Conservation (phyloP, 1,140 invertebrate species). For the Lasioglossum albipes region DNA sequence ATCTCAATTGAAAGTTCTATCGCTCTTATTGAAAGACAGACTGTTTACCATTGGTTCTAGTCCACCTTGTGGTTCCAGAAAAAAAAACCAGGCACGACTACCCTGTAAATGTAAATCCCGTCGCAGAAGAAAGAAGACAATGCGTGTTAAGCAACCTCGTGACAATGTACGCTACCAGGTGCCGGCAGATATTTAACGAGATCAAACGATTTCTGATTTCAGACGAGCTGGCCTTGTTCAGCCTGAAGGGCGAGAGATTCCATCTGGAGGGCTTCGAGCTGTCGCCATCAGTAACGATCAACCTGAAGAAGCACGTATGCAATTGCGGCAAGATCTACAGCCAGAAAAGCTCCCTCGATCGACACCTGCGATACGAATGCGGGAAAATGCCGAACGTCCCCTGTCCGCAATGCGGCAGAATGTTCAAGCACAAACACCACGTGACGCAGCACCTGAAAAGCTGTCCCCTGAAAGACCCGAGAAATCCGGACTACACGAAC, state of each 20-base stretch:
- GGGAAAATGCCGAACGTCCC: slow-evolving; percentile 46
- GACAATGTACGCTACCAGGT: neutral
- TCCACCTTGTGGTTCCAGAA: too few relatives aligned
- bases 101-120: neutral
- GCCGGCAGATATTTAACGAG: slow-evolving; percentile 5
- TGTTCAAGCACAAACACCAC: slow-evolving; percentile 75
- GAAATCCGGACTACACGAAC: neutral
- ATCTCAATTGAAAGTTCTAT: too few relatives aligned
- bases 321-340: slow-evolving; percentile 48
- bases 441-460: slow-evolving; percentile 79
- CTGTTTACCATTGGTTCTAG: too few relatives aligned
- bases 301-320: slow-evolving; percentile 39
- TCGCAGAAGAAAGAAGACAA: slow-evolving; percentile 15
- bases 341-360: slow-evolving; percentile 48
- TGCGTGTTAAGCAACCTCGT: neutral
- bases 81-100: neutral
- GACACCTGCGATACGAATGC: slow-evolving; percentile 48
- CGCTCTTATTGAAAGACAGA: too few relatives aligned
- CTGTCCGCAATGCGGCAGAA: slow-evolving; percentile 72
- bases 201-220: slow-evolving; percentile 46
- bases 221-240: neutral
- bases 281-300: neutral
- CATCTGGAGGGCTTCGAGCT: neutral
- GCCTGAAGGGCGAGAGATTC: neutral
- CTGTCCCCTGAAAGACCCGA: slow-evolving; percentile 65